Conservation (phyloP, 2,797 vertebrate species). For the Prionace glauca region DNA sequence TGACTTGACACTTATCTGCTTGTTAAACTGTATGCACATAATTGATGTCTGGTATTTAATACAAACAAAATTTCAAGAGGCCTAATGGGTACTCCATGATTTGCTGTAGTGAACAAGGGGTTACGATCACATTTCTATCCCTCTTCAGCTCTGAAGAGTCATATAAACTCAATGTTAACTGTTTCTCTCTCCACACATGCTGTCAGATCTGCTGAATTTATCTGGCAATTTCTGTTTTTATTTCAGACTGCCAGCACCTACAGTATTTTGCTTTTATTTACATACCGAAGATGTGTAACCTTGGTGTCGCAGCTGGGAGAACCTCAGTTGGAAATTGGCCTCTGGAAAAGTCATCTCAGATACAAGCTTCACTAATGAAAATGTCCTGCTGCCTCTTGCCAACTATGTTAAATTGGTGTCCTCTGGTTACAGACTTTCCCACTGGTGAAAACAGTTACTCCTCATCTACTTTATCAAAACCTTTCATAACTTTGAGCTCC, state of each 20-base stretch:
- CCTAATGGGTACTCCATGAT: background rate
- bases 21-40: background rate
- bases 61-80: background rate
- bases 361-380: background rate
- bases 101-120: background rate
- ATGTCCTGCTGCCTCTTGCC: background rate
- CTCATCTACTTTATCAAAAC: background rate
- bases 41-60: background rate
- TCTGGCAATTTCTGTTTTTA: too few species aligned
- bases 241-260: too few species aligned
- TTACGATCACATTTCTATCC: background rate
- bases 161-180: too few species aligned
- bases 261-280: too few species aligned
- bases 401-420: background rate
- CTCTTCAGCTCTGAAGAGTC: too few species aligned
- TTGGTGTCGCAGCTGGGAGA: background rate
- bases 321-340: background rate
- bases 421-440: background rate
- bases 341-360: background rate
- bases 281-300: background rate
- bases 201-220: too few species aligned
- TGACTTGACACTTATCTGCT: background rate
- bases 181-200: too few species aligned
- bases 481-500: background rate
- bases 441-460: background rate